Evolutionary conservation across 2,888 invertebrate genomes (phyloP), one percentile per base, ranked within the genome.

Genomic region (Hybos culiciformis): DNA sequence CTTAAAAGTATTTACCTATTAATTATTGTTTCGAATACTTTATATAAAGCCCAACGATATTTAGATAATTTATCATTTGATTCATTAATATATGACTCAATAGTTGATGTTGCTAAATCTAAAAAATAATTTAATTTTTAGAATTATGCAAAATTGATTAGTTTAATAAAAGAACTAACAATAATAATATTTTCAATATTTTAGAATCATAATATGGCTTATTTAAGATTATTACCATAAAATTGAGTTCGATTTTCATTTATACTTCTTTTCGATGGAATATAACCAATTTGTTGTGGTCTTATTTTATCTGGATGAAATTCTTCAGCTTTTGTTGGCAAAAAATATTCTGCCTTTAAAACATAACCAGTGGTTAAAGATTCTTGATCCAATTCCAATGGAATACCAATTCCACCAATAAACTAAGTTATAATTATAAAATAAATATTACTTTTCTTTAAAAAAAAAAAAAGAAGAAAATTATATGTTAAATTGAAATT

Each of bases 31-130:
- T 76, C 75, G 20, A 80, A 57, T 29, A 73, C 63, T 60, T 74
- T 74, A 60, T 82, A 82, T 48, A 80, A 70, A 54, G 73, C 74
- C 80, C 79, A 80, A 56, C 75, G 62, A 41, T 70, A 70, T 37
- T 41, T 45, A 5, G 41, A 26, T 17, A 34, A 26, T 9, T 15
- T 23, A 3, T 38, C n/a, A 29, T n/a, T 18, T n/a, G n/a, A n/a
- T n/a, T n/a, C 6, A 29, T 4, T n/a, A 5, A 12, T 4, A 29
- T 29, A 29, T n/a, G n/a, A 5, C 14, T n/a, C 14, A 12, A n/a
- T 8, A n/a, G 29, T 29, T 24, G 6, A 24, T 24, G 24, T 8
- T 24, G 11, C 24, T 6, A 24, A 24, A 8, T 6, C 11, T 24
- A 24, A 11, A 24, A 24, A 24, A 24, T 6, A 24, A 24, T 8